Percentiles rank a stretch among this genome's conserved stretches.
These are phyloP conservation scores for Drosophila hamatofila DNA, from an alignment of 2,888 invertebrate species.

Conservation along the genomic window DNA sequence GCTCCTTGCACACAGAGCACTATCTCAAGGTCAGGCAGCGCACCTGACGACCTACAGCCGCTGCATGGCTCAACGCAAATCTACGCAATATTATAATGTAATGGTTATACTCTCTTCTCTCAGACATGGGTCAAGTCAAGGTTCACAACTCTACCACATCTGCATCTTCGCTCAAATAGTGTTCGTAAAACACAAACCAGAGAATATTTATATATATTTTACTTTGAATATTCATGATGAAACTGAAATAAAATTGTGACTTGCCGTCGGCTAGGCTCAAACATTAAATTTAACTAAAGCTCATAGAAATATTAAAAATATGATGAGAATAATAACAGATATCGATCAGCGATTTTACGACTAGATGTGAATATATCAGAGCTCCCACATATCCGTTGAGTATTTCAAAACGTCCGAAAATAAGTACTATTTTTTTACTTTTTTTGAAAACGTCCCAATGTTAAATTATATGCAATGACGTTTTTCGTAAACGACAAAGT, in stretches of 20 bases:
- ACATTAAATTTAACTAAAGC: neutral
- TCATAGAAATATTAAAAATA: no score
- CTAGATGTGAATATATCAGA: no score
- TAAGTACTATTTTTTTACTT: no score
- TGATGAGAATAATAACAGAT: no score
- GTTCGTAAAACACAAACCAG: neutral
- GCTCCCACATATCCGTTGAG: no score
- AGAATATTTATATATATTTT: neutral
- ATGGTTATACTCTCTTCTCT: neutral
- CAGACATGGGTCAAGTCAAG: neutral
- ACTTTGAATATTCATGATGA: neutral
- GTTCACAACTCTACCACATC: neutral
- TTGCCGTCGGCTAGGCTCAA: neutral
- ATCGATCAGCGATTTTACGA: no score
- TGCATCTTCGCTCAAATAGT: neutral
- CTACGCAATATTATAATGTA: slow-evolving; percentile 53
- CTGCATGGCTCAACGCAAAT: slow-evolving; percentile 16
- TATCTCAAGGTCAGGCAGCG: slow-evolving; percentile 68
- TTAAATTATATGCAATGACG: no score
- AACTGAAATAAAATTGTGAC: no score
- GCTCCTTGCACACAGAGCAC: slow-evolving; percentile 11
- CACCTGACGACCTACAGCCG: slow-evolving; percentile 24
- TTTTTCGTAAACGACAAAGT: no score
- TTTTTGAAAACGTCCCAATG: no score
- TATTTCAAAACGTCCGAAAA: no score